Base-by-base conservation (phyloP, 2,797 vertebrate species). In the Parauchenoglanis punctatus region DNA sequence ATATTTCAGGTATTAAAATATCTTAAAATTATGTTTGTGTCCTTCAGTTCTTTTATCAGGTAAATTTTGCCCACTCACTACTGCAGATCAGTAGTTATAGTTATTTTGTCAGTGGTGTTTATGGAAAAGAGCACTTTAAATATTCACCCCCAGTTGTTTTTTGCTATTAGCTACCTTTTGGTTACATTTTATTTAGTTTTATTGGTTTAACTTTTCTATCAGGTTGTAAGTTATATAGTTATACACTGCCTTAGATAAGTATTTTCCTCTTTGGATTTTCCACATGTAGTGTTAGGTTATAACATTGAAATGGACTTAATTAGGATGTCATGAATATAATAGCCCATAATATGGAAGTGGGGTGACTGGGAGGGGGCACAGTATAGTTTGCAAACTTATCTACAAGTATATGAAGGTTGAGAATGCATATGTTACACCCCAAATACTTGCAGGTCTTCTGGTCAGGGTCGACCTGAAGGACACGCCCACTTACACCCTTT, bases 1-100 rank as follows among this genome's bases (percentile, higher is more conserved):
- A 87, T 89, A 89, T 89, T 88, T 89, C 76, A 83, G 83, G 80
- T 87, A 90, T 89, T 89, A 88, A 88, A 87, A 87, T 35, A 58
- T 25, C 84, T 87, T 87, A 18, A 86, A 68, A 76, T 28, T 28
- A 25, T 68, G 31, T 35, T n/a, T 68, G n/a, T 83, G 65, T 54
- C 11, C 67, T 73, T 76, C 5, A 20, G 25, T 54, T 18, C 15
- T 65, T 86, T 56, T 83, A 8, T 76, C n/a, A 4, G 11, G 3
- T 23, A 17, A 31, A 49, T 52, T 63, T 20, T 63, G 25, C 44
- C 52, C 54, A 59, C 23, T 23, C 23, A 20, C 58, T 20, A 18
- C 20, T 59, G 7, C 7, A 59, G 7, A 17, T 4, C n/a, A 20
- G 46, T 23, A 35, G 2, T 25, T 81, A n/a, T 3, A 81, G 8